Percentiles rank a stretch among this genome's conserved stretches.
phyloP scores from a whole-genome alignment of 2,797 vertebrate genomes.

The Sarcophilus harrisii region DNA sequence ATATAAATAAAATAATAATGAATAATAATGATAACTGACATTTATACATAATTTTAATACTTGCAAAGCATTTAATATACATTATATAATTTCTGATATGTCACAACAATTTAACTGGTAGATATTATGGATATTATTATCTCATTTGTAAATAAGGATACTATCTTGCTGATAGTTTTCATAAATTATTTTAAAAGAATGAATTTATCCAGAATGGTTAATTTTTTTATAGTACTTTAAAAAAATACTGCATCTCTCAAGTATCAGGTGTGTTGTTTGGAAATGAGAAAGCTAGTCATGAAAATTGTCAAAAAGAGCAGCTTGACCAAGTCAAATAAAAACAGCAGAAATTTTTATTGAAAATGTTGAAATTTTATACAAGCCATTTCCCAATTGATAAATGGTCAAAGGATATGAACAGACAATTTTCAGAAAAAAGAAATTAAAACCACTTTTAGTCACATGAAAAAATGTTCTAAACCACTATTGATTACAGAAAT shows the following conservation, averaged over 20 bases:
- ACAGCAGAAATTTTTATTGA: neutral
- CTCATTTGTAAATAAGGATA: neutral
- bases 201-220: neutral
- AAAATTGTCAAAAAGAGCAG: neutral
- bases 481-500: too few relatives aligned
- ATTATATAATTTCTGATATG: neutral
- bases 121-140: neutral
- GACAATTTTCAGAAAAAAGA: too few relatives aligned
- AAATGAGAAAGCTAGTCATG: neutral
- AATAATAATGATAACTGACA: neutral
- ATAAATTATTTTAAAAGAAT: neutral
- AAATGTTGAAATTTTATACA: too few relatives aligned
- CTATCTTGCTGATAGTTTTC: neutral
- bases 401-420: too few relatives aligned
- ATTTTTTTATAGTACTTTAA: neutral
- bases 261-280: neutral
- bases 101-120: neutral
- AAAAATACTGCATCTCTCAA: neutral
- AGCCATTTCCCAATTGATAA: too few relatives aligned
- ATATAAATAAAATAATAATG: too few relatives aligned
- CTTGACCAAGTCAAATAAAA: neutral
- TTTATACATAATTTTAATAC: neutral
- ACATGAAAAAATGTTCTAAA: too few relatives aligned
- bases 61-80: neutral
- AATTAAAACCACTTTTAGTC: too few relatives aligned